A percentile compares a stretch with the other conserved stretches of the same genome.
Conservation (phyloP, 2,113 vertebrate genomes). For the Hippocampus guttulatus region DNA sequence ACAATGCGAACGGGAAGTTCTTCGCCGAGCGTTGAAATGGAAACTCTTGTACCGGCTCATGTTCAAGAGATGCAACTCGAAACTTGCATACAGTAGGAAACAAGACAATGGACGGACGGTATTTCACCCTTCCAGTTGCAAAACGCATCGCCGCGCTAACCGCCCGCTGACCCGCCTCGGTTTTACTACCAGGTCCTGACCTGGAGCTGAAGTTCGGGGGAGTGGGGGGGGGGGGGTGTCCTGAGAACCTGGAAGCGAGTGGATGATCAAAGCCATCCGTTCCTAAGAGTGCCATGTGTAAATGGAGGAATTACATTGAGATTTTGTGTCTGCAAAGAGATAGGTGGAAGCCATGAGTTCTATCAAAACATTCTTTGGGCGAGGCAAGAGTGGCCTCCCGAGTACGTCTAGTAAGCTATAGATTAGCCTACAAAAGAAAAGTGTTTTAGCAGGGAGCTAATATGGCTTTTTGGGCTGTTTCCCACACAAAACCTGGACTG, state of each 20-base stretch:
- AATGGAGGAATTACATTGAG: slow-evolving; percentile 22
- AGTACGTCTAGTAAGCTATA: slow-evolving; percentile 49
- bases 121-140: slow-evolving; percentile 3
- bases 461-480: slow-evolving; percentile 50
- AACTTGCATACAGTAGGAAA: background rate
- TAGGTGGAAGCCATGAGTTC: slow-evolving; percentile 8
- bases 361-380: slow-evolving; percentile 43
- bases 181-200: slow-evolving; percentile 39
- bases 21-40: slow-evolving; percentile 26
- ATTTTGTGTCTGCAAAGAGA: slow-evolving; percentile 14
- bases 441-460: slow-evolving; percentile 43
- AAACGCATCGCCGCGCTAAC: slow-evolving; percentile 5
- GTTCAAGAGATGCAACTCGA: background rate
- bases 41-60: slow-evolving; percentile 30
- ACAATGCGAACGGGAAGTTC: slow-evolving; percentile 54
- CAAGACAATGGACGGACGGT: background rate
- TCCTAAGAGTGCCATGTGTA: slow-evolving; percentile 47
- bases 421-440: slow-evolving; percentile 60
- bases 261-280: slow-evolving; percentile 47
- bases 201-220: slow-evolving; percentile 18
- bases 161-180: slow-evolving; percentile 37
- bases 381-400: slow-evolving; percentile 19
- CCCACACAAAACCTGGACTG: slow-evolving; percentile 47
- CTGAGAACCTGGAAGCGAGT: slow-evolving; percentile 37
- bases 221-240: slow-evolving; percentile 22